phyloP scores from a whole-genome alignment of 2,797 vertebrate genomes.

The Ctenochaetus hawaiiensis region DNA sequence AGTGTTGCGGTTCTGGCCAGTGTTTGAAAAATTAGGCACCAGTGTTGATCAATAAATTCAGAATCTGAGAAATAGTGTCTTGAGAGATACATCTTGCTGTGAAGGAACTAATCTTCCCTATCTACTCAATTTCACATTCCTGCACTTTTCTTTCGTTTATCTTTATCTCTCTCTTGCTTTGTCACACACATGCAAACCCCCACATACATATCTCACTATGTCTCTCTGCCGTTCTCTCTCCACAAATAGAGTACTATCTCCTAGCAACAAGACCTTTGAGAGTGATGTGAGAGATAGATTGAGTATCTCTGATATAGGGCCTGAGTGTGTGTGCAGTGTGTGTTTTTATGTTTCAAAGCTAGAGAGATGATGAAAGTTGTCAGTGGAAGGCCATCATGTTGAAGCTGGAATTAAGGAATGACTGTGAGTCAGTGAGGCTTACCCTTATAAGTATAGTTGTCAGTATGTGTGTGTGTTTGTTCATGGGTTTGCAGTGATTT shows the following conservation, averaged over 20 bases:
- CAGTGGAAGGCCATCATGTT: constrained; percentile 54
- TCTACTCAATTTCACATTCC: constrained; percentile 47
- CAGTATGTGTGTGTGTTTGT: no score
- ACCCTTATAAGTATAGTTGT: constrained; percentile 20
- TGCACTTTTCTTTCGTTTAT: constrained; percentile 40
- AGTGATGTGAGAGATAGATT: constrained; percentile 72
- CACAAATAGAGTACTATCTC: constrained; percentile 74
- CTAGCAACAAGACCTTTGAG: constrained; percentile 78
- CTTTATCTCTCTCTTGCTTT: constrained; percentile 1
- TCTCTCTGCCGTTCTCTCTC: constrained; percentile 63
- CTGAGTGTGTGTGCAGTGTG: constrained; percentile 18
- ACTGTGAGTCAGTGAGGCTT: constrained; percentile 30
- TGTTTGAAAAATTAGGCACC: constrained; percentile 22
- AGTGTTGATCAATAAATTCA: neutral
- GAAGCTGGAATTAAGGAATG: constrained; percentile 51
- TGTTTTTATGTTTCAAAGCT: constrained; percentile 52
- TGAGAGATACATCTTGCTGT: constrained; percentile 31
- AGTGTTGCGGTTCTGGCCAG: constrained; percentile 25
- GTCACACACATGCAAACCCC: neutral
- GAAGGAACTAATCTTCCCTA: constrained; percentile 47
- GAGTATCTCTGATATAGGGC: constrained; percentile 58
- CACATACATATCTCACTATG: constrained; percentile 39
- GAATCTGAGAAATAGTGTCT: neutral
- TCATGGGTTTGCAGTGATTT: constrained; percentile 52
- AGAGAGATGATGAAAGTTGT: constrained; percentile 66